phyloP scores from a whole-genome alignment of 2,888 invertebrate genomes.

The Cantharis rufa region DNA sequence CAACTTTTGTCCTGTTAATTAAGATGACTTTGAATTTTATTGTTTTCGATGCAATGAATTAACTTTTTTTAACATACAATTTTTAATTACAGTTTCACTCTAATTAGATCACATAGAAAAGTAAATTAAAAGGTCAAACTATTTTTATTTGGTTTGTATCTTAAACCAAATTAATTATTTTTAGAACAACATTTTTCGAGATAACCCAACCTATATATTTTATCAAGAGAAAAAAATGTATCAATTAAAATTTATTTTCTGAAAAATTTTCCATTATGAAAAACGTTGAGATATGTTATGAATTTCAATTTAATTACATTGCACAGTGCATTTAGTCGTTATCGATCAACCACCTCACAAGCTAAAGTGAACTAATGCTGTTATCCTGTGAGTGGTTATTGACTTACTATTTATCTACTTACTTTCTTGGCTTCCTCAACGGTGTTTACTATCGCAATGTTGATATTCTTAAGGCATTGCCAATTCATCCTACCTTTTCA shows the following conservation, averaged over 20 bases:
- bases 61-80: neutral
- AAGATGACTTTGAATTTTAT: neutral
- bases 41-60: neutral
- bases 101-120: neutral
- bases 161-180: neutral
- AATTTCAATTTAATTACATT: slow-evolving; percentile 2
- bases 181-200: neutral
- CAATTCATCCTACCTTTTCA: neutral
- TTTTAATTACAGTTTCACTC: neutral
- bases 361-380: slow-evolving; percentile 6
- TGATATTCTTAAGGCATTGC: neutral
- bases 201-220: neutral
- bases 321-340: neutral
- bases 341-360: slow-evolving; percentile 6
- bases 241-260: neutral
- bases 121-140: neutral
- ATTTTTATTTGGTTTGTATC: neutral
- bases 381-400: slow-evolving; percentile 14
- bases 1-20: neutral
- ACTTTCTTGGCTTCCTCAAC: neutral
- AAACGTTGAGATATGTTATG: neutral
- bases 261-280: neutral
- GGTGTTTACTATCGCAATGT: neutral
- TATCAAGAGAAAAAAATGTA: neutral
- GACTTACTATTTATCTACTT: slow-evolving; percentile 13